Percentiles rank a stretch among this genome's conserved stretches.
phyloP scores from a whole-genome alignment of 2,888 invertebrate genomes.

The Aphodius granarius region DNA sequence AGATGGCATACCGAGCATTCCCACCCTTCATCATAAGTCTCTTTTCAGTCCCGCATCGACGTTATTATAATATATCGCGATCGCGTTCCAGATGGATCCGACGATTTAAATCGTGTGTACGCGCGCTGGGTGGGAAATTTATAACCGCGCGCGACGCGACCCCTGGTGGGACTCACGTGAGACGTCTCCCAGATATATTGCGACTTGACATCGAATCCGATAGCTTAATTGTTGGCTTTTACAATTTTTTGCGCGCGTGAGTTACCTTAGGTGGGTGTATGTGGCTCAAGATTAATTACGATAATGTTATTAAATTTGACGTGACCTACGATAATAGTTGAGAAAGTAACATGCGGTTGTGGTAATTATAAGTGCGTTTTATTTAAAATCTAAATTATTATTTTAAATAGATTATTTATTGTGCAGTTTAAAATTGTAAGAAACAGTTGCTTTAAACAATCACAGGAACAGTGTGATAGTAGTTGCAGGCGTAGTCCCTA shows the following conservation, averaged over 20 bases:
- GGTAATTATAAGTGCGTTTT: too few species aligned
- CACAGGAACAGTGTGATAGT: too few species aligned
- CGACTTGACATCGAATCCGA: neutral
- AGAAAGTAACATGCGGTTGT: neutral
- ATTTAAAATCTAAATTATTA: too few species aligned
- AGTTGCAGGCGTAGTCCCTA: too few species aligned
- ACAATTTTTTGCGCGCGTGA: constrained; percentile 1
- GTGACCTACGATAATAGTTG: neutral
- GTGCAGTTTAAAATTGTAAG: too few species aligned
- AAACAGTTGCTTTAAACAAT: too few species aligned
- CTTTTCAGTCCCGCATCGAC: neutral
- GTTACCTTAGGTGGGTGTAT: neutral
- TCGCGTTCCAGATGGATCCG: neutral
- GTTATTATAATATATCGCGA: constrained; percentile 8
- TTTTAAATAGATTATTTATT: too few species aligned
- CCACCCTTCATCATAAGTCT: neutral
- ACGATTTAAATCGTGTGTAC: constrained; percentile 10
- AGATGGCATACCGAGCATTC: neutral
- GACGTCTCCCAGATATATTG: neutral
- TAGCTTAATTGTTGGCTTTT: neutral
- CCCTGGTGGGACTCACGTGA: neutral
- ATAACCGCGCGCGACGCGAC: neutral
- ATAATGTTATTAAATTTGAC: constrained; percentile 6
- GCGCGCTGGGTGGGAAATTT: constrained; percentile 1
- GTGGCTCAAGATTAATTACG: too few species aligned